Conservation (phyloP, 1,140 invertebrate species). For the Drosophila sturtevanti region DNA sequence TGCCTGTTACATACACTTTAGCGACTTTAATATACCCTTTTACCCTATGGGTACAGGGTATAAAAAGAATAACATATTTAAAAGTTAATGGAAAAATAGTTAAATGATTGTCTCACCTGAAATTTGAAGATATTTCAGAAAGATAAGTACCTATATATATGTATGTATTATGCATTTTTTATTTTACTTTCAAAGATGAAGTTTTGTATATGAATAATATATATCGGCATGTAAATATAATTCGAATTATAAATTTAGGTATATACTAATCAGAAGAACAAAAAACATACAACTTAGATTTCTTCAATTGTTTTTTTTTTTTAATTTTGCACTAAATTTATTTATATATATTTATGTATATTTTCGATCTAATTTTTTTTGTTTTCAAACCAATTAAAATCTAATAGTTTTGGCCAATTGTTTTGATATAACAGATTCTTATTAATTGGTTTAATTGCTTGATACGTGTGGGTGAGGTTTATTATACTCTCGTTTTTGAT, state of each 20-base stretch:
- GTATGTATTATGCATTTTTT: slow-evolving; percentile 1
- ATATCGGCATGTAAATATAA: slow-evolving; percentile 2
- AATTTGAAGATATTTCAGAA: no score
- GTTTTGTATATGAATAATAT: slow-evolving; percentile 38
- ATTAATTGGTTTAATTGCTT: neutral
- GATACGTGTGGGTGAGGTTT: neutral
- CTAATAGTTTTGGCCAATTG: slow-evolving; percentile 56
- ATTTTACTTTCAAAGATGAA: slow-evolving; percentile 5
- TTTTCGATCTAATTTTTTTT: slow-evolving; percentile 19
- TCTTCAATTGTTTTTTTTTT: neutral
- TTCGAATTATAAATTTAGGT: neutral
- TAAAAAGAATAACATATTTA: no score
- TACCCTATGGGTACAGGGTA: no score
- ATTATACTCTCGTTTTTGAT: slow-evolving; percentile 29
- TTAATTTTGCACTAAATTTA: slow-evolving; percentile 42
- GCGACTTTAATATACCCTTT: no score
- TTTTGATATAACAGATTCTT: slow-evolving; percentile 24
- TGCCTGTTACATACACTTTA: no score
- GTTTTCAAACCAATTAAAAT: slow-evolving; percentile 1
- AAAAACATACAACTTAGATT: neutral
- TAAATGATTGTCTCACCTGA: no score
- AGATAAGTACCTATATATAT: neutral
- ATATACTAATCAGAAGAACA: neutral
- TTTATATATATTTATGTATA: slow-evolving; percentile 20
- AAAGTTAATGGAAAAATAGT: no score